phyloP scores from a whole-genome alignment of 1,140 invertebrate species.

The Popillia japonica region DNA sequence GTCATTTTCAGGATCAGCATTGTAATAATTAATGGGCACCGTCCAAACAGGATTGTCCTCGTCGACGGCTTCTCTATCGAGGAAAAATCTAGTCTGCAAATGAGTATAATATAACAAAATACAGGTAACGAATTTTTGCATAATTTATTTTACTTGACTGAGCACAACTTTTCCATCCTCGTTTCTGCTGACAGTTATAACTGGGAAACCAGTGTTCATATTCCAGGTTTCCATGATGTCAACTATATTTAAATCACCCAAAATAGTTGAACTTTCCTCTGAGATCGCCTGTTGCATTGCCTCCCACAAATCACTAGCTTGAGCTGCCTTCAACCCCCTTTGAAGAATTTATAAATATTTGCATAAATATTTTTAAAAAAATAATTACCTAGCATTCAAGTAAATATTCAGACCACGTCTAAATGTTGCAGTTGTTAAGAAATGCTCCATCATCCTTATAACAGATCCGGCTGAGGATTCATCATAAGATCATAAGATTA shows the following conservation, averaged over 20 bases:
- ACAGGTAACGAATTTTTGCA: neutral
- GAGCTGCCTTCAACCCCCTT: neutral
- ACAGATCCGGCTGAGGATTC: constrained; percentile 11
- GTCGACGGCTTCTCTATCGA: neutral
- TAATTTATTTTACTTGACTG: neutral
- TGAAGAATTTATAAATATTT: neutral
- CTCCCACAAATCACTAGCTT: neutral
- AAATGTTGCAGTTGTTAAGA: neutral
- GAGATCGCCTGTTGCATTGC: neutral
- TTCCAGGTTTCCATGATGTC: constrained; percentile 39
- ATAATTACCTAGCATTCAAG: neutral
- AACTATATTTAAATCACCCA: neutral
- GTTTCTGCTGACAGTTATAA: constrained; percentile 6
- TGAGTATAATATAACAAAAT: neutral
- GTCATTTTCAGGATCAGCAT: neutral
- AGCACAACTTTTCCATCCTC: neutral
- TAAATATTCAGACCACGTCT: constrained; percentile 1
- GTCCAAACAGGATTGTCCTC: neutral
- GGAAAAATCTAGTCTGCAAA: neutral
- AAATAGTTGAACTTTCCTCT: neutral
- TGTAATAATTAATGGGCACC: constrained; percentile 28
- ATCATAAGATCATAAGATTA: neutral
- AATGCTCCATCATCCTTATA: constrained; percentile 31
- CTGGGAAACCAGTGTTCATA: constrained; percentile 28
- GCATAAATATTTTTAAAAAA: neutral